Evolutionary conservation across 2,888 invertebrate species (phyloP).

Genomic region (Trachelus troglodyta): DNA sequence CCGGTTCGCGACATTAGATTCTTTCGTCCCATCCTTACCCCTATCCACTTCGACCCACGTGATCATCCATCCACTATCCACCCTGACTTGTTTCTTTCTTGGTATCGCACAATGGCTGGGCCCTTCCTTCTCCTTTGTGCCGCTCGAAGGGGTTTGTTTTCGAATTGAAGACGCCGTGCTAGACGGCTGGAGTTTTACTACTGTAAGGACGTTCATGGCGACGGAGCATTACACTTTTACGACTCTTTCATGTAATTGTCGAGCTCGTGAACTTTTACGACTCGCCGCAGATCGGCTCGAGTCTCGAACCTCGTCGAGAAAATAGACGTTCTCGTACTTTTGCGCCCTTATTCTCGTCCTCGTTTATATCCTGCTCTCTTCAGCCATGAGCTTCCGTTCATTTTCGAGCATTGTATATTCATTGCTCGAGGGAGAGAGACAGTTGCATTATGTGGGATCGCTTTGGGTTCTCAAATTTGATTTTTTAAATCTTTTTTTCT

Average conservation of each 20-base stretch:
- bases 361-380: too few species aligned
- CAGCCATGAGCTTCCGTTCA: too few species aligned
- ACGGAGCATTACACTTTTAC: slow-evolving; percentile 60
- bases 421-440: too few species aligned
- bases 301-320: too few species aligned
- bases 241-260: slow-evolving; percentile 64
- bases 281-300: slow-evolving; percentile 45
- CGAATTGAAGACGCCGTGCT: slow-evolving; percentile 11
- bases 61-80: background rate
- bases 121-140: background rate
- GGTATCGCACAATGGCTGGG: slow-evolving; percentile 9
- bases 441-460: too few species aligned
- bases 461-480: too few species aligned
- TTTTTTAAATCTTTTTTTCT: too few species aligned
- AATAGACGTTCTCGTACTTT: too few species aligned
- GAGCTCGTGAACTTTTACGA: slow-evolving; percentile 63
- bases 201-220: slow-evolving; percentile 24
- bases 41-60: slow-evolving; percentile 7
- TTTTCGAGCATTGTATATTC: too few species aligned
- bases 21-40: slow-evolving; percentile 1
- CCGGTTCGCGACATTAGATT: slow-evolving; percentile 16
- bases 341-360: too few species aligned
- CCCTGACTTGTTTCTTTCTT: too few species aligned
- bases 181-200: too few species aligned
- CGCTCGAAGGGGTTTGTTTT: slow-evolving; percentile 18